Evolutionary conservation across 2,797 vertebrate species (phyloP).

Genomic region (Catharus ustulatus): DNA sequence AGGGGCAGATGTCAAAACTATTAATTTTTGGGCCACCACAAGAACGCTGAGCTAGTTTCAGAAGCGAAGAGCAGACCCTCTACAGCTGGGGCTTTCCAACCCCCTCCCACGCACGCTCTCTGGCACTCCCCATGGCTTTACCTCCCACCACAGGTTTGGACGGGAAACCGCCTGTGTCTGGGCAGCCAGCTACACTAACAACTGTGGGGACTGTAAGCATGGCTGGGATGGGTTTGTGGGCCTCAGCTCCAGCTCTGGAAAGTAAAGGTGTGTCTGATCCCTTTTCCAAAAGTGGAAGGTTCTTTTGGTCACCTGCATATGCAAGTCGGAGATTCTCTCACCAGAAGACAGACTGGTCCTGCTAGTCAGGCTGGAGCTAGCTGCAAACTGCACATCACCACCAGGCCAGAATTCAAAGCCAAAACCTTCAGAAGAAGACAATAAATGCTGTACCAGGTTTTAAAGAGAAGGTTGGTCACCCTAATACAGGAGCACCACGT

Average conservation of each 20-base stretch:
- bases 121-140: neutral
- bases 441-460: neutral
- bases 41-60: neutral
- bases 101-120: neutral
- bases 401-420: neutral
- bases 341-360: neutral
- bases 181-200: neutral
- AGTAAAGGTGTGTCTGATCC: neutral
- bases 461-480: neutral
- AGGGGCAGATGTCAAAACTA: neutral
- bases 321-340: neutral
- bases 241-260: neutral
- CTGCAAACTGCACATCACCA: neutral
- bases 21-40: neutral
- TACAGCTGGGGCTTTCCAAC: neutral
- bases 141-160: neutral
- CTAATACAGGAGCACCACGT: neutral
- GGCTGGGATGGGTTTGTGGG: neutral
- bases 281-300: neutral
- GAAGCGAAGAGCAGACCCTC: neutral
- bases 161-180: rapidly evolving
- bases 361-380: neutral
- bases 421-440: neutral
- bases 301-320: neutral
- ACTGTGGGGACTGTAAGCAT: neutral